Evolutionary conservation across 2,113 vertebrate species (phyloP).

Genomic region (Junco hyemalis): DNA sequence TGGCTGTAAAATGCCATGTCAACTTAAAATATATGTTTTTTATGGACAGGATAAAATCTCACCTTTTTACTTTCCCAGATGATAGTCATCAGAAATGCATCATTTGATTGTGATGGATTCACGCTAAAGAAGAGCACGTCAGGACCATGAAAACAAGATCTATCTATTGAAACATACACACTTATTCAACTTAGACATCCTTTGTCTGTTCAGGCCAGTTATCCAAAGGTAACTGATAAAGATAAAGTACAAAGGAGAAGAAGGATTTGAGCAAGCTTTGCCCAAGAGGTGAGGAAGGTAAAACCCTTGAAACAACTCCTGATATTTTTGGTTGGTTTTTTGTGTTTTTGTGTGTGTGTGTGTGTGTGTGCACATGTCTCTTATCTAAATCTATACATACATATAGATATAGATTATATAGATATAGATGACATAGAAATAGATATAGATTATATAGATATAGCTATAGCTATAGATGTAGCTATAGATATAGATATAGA

Average conservation of each 20-base stretch:
- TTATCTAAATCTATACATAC: background rate
- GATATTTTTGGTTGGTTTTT: too few species aligned
- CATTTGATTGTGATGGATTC: background rate
- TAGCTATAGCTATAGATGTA: background rate
- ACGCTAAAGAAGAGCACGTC: background rate
- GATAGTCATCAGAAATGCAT: background rate
- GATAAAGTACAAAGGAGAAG: background rate
- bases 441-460: background rate
- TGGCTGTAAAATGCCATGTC: background rate
- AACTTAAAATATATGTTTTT: accelerated
- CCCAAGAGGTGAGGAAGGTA: background rate
- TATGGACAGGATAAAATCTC: background rate
- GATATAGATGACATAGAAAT: background rate
- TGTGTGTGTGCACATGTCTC: too few species aligned
- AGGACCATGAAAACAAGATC: background rate
- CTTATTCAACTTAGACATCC: background rate
- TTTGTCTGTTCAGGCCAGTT: background rate
- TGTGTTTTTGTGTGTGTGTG: too few species aligned
- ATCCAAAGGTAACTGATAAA: background rate
- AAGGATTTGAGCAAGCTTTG: background rate
- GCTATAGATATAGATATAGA: background rate
- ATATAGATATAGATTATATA: background rate
- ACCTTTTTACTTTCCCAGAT: background rate
- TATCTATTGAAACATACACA: background rate
- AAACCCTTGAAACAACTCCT: background rate